Evolutionary conservation across 2,113 vertebrate genomes (phyloP).

Genomic region (Machaerirhynchus nigripectus): DNA sequence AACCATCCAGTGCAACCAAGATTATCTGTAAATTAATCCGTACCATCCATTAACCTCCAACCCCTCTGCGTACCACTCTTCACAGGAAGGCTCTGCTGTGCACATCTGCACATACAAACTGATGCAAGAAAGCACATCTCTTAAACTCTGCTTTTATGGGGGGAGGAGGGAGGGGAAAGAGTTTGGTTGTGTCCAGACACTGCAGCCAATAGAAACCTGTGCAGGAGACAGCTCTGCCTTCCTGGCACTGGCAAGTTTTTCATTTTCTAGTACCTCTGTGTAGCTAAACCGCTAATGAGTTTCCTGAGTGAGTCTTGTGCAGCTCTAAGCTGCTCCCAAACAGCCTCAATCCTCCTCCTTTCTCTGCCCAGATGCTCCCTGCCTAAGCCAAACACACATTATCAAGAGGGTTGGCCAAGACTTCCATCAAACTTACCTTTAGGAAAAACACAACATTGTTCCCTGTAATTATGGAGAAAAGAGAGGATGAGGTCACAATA

Average conservation of each 20-base stretch:
- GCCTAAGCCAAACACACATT: background rate
- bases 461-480: background rate
- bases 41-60: background rate
- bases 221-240: background rate
- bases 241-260: background rate
- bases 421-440: background rate
- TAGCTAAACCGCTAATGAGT: background rate
- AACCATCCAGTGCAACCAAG: background rate
- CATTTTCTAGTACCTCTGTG: background rate
- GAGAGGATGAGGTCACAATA: background rate
- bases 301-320: accelerated
- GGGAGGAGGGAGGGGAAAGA: background rate
- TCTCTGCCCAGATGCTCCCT: background rate
- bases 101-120: accelerated
- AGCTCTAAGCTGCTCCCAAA: background rate
- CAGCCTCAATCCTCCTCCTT: background rate
- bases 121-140: background rate
- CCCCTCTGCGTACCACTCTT: accelerated
- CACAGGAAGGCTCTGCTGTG: background rate
- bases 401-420: background rate
- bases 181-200: background rate
- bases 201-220: accelerated
- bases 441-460: background rate
- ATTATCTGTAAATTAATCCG: background rate
- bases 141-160: background rate